These are phyloP conservation scores for Ceratotherium simum DNA, from an alignment of 2,113 vertebrate genomes.

Conservation along the genomic window DNA sequence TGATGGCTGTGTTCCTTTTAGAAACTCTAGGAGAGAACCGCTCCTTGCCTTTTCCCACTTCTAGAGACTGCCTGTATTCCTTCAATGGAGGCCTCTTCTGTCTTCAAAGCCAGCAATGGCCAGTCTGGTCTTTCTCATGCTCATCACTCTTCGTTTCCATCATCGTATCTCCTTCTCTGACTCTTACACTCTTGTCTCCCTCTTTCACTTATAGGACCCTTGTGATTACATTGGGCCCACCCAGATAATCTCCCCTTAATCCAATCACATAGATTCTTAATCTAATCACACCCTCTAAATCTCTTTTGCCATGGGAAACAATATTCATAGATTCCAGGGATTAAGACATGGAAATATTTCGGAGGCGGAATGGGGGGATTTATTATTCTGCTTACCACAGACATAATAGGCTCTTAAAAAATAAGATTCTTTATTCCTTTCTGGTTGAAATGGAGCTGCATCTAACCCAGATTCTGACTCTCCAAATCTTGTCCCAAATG, in stretches of 20 bases:
- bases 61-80: background rate
- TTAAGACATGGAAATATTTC: background rate
- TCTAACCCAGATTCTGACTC: background rate
- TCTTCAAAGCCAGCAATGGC: background rate
- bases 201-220: background rate
- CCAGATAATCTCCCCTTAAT: background rate
- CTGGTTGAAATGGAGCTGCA: background rate
- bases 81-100: background rate
- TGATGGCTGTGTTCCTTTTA: background rate
- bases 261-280: background rate
- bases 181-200: background rate
- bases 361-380: rapidly evolving
- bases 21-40: background rate
- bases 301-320: background rate
- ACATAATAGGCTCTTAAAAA: background rate
- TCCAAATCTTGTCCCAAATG: background rate
- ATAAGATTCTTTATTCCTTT: background rate
- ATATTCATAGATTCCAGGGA: background rate
- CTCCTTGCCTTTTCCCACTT: background rate
- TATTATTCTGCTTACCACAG: background rate
- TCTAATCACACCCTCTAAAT: background rate
- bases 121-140: background rate
- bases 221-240: background rate
- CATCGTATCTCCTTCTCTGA: background rate
- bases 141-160: background rate